Conservation (phyloP, 2,113 vertebrate species). For the Glareola pratincola region DNA sequence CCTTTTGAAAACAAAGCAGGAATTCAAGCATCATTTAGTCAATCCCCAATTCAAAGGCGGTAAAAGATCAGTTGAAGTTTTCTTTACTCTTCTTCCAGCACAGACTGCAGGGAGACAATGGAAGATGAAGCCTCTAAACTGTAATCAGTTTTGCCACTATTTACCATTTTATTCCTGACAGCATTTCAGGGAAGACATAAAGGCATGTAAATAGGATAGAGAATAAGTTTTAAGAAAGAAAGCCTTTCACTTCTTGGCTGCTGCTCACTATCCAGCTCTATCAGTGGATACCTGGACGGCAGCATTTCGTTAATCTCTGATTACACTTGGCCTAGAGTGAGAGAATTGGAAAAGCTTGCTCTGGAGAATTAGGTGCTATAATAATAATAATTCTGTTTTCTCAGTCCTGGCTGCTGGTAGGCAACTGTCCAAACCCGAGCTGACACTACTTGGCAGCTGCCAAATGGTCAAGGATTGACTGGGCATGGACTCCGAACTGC, state of each 20-base stretch:
- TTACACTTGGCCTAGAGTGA: background rate
- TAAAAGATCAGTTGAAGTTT: background rate
- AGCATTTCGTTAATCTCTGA: background rate
- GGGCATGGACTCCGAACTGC: background rate
- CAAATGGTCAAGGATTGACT: background rate
- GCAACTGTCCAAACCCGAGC: background rate
- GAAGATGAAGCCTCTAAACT: background rate
- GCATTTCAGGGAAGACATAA: background rate
- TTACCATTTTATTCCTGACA: background rate
- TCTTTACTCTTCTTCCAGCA: background rate
- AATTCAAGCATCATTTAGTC: background rate
- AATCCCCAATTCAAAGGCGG: background rate
- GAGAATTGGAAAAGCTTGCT: background rate
- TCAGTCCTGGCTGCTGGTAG: background rate
- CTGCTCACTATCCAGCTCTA: background rate
- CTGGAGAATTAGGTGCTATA: background rate
- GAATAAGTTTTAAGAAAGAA: background rate
- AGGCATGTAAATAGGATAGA: background rate
- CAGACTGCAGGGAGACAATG: background rate
- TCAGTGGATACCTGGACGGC: background rate
- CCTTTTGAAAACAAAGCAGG: background rate
- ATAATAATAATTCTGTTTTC: background rate
- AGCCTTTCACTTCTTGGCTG: background rate
- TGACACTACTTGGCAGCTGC: background rate
- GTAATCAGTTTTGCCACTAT: background rate